phyloP scores from a whole-genome alignment of 2,797 vertebrate species.

The Pseudochaenichthys georgianus region DNA sequence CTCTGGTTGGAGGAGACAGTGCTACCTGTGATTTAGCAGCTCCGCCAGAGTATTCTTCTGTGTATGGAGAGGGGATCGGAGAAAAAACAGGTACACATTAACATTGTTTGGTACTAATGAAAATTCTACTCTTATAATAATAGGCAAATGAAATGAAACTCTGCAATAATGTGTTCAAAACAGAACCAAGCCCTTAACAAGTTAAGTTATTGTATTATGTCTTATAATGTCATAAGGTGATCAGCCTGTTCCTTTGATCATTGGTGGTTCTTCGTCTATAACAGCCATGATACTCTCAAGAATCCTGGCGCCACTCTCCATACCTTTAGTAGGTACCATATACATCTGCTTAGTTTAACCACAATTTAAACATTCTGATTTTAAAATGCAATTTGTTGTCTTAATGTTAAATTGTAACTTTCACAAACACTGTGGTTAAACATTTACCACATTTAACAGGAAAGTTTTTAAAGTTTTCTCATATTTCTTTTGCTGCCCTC shows the following conservation, averaged over 20 bases:
- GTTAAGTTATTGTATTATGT: neutral
- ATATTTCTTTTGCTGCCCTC: neutral
- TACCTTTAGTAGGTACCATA: conserved; percentile 78
- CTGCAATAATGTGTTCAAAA: neutral
- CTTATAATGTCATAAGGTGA: conserved; percentile 42
- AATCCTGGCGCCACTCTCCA: conserved; percentile 72
- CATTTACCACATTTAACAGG: neutral
- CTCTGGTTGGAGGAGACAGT: conserved; percentile 66
- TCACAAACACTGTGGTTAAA: neutral
- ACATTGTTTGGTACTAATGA: neutral
- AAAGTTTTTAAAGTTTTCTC: neutral
- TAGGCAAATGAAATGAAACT: neutral
- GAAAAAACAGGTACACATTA: conserved; percentile 30
- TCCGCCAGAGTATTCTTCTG: neutral
- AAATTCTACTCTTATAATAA: neutral
- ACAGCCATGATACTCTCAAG: conserved; percentile 75
- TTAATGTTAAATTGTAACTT: neutral
- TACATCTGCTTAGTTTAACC: no score
- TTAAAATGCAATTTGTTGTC: no score
- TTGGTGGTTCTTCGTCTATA: conserved; percentile 79
- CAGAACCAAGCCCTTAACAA: neutral
- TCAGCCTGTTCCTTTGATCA: conserved; percentile 75
- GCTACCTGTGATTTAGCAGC: conserved; percentile 53
- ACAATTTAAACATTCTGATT: no score
- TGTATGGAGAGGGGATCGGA: conserved; percentile 1